Base-by-base conservation (phyloP, 2,113 vertebrate species). In the Cynoglossus semilaevis region DNA sequence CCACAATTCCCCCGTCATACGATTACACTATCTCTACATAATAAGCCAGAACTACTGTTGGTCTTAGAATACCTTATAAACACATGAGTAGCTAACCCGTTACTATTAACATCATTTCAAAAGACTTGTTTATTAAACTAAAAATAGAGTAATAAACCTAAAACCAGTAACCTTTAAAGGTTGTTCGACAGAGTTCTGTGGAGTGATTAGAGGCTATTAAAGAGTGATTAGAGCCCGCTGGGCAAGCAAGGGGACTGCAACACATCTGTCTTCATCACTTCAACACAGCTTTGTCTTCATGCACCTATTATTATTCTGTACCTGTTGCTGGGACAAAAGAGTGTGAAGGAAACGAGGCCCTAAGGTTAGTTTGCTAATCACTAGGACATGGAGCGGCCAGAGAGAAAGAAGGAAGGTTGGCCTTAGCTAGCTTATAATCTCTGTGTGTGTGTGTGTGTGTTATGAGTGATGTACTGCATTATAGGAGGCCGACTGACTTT, bases 351-450 rank as follows among this genome's bases (percentile, higher is more conserved):
- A 58, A 48, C 43, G 14, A 12, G 17, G n/a, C 42, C 54, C 56
- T 75, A 12, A 51, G 65, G 61, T 72, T 68, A 55, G 59, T 53
- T 61, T 52, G 62, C 29, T 60, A 70, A 73, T 73, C 70, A 58
- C 34, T 44, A 19, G 35, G 13, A 19, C 45, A 67, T 58, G 68
- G 57, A 57, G 29, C 8, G 36, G n/a, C 35, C 11, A 15, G 5
- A 4, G 34, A 54, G 58, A 58, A 29, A 15, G 48, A 15, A 56
- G 66, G 17, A 47, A 67, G 54, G 52, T 15, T 19, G 41, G 14
- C 9, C 15, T 55, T 55, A n/a, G 49, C 52, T 14, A 11, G 12
- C 59, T 49, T 38, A 49, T 34, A 19, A 8, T 65, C n/a, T 15
- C 3, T 14, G 12, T 38, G 42, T 18, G 46, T 17, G 8, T 50